Evolutionary conservation across 2,113 vertebrate species (phyloP).

Genomic region (Hepsetus odoe): DNA sequence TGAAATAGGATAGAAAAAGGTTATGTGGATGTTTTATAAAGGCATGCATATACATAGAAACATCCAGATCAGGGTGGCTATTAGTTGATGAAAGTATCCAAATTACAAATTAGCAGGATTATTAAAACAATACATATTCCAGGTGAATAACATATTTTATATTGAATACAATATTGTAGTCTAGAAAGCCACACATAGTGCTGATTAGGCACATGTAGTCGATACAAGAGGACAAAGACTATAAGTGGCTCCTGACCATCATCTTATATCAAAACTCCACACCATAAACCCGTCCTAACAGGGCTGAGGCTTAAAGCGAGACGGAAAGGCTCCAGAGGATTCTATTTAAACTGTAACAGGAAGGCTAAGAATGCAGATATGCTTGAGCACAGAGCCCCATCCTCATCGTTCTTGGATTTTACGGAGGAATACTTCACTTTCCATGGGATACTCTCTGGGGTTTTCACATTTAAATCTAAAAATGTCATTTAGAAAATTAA

Average conservation of each 20-base stretch:
- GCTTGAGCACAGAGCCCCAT: slow-evolving; percentile 5
- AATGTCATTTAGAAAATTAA: slow-evolving; percentile 83
- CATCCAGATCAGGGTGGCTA: slow-evolving; percentile 50
- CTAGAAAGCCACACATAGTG: slow-evolving; percentile 75
- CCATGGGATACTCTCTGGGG: slow-evolving; percentile 65
- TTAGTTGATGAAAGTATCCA: slow-evolving; percentile 44
- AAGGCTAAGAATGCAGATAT: slow-evolving; percentile 15
- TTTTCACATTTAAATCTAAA: slow-evolving; percentile 76
- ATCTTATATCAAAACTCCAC: slow-evolving; percentile 30
- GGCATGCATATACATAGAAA: slow-evolving; percentile 71
- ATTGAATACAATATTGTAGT: slow-evolving; percentile 68
- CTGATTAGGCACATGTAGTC: slow-evolving; percentile 79
- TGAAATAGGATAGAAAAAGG: slow-evolving; percentile 51
- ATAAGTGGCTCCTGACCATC: slow-evolving; percentile 18
- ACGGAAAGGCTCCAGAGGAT: slow-evolving; percentile 27
- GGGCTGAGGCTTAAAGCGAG: slow-evolving; percentile 57
- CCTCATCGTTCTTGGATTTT: slow-evolving; percentile 63
- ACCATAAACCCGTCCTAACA: slow-evolving; percentile 50
- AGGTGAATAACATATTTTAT: slow-evolving; percentile 57
- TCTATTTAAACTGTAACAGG: not conserved
- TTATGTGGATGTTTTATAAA: slow-evolving; percentile 60
- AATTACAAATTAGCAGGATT: slow-evolving; percentile 30
- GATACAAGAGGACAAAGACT: slow-evolving; percentile 44
- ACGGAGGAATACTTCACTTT: slow-evolving; percentile 70
- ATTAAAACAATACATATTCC: slow-evolving; percentile 43